Percentiles rank a stretch among this genome's conserved stretches.
phyloP scores from a whole-genome alignment of 2,113 vertebrate species.

The Serinus canaria region DNA sequence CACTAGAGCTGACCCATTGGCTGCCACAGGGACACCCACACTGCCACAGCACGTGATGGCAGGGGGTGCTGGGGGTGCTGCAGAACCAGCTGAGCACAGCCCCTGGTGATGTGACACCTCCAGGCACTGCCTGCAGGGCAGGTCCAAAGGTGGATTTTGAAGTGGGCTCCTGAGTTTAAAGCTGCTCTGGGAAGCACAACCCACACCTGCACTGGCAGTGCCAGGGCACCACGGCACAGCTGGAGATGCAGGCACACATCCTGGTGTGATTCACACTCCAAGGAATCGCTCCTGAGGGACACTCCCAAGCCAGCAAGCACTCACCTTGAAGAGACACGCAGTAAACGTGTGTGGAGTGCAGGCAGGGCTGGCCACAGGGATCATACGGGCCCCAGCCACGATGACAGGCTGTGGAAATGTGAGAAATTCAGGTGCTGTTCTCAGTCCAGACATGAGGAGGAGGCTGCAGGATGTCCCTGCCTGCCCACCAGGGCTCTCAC shows the following conservation, averaged over 20 bases:
- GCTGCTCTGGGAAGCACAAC: background rate
- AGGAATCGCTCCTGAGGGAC: background rate
- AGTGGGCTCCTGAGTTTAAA: background rate
- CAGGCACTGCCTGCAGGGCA: background rate
- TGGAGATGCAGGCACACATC: background rate
- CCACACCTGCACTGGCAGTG: background rate
- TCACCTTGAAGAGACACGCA: background rate
- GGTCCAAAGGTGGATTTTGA: background rate
- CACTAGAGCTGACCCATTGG: background rate
- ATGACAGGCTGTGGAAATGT: background rate
- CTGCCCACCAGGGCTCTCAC: background rate
- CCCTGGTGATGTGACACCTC: background rate
- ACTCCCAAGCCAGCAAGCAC: background rate
- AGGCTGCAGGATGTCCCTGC: background rate
- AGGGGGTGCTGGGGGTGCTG: background rate
- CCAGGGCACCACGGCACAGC: background rate
- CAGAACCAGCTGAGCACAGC: background rate
- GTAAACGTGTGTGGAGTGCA: rapidly evolving
- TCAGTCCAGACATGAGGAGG: background rate
- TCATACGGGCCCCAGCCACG: background rate
- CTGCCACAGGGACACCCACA: constrained; percentile 16
- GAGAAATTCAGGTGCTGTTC: background rate
- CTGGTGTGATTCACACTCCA: background rate
- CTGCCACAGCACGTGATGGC: background rate
- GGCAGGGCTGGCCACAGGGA: background rate